phyloP scores from a whole-genome alignment of 2,797 vertebrate genomes.

The Crenuchus spilurus region DNA sequence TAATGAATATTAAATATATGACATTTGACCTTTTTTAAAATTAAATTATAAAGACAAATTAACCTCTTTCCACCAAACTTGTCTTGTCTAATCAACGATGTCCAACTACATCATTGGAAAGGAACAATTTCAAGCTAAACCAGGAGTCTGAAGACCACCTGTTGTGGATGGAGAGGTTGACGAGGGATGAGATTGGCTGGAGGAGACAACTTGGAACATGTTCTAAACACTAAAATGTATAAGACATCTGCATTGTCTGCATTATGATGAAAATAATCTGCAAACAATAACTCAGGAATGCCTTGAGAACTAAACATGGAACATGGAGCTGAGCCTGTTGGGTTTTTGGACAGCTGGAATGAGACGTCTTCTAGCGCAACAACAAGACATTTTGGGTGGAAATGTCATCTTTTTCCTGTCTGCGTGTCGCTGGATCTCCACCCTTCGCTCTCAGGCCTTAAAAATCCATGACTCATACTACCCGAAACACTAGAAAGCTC shows the following conservation, averaged over 20 bases:
- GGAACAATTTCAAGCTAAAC: too few species aligned
- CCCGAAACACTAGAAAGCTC: neutral
- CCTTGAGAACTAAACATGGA: neutral
- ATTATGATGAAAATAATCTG: neutral
- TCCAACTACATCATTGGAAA: too few species aligned
- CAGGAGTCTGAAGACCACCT: constrained; percentile 35
- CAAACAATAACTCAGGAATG: neutral
- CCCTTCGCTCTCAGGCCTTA: constrained; percentile 38
- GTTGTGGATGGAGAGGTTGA: constrained; percentile 11
- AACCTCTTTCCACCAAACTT: too few species aligned
- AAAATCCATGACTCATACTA: constrained; percentile 49
- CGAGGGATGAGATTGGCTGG: neutral
- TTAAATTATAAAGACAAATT: too few species aligned
- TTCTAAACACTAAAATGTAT: neutral
- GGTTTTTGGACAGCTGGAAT: neutral
- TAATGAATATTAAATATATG: too few species aligned
- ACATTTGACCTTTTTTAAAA: too few species aligned
- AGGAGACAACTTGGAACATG: neutral
- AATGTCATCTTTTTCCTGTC: constrained; percentile 24
- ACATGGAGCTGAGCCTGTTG: neutral
- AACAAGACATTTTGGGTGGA: neutral
- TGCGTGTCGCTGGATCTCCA: constrained; percentile 34
- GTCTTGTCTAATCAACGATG: too few species aligned
- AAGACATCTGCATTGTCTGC: neutral
- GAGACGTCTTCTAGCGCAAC: neutral